Conservation (phyloP, 2,888 invertebrate species). For the Synanthedon vespiformis region DNA sequence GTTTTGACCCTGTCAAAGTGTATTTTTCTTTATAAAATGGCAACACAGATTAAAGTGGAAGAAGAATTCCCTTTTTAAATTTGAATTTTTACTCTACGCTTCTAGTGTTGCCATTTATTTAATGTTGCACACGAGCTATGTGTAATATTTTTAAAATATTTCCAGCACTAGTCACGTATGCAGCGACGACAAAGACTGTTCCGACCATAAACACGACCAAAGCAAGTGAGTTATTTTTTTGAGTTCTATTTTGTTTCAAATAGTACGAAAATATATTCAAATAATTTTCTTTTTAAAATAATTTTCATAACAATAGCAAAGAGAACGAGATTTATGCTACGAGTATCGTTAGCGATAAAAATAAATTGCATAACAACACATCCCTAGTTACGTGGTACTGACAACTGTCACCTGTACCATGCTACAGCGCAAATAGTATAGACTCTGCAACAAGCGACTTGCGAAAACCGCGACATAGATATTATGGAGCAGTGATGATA, state of each 20-base stretch:
- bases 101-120: too few relatives aligned
- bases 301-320: too few relatives aligned
- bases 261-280: too few relatives aligned
- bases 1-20: slow-evolving; percentile 35
- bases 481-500: background rate
- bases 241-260: background rate
- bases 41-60: slow-evolving; percentile 21
- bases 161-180: slow-evolving; percentile 60
- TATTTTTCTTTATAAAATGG: slow-evolving; percentile 12
- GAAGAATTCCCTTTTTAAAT: background rate
- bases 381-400: too few relatives aligned
- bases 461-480: background rate
- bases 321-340: too few relatives aligned
- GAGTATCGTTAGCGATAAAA: too few relatives aligned
- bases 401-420: too few relatives aligned
- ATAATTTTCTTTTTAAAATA: too few relatives aligned
- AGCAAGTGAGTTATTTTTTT: slow-evolving; percentile 51
- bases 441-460: background rate
- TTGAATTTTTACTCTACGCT: slow-evolving; percentile 8
- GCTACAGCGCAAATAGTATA: too few relatives aligned
- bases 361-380: too few relatives aligned
- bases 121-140: too few relatives aligned
- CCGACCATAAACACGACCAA: slow-evolving; percentile 65
- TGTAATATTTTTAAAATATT: slow-evolving; percentile 7
- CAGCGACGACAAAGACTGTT: slow-evolving; percentile 63